These are phyloP conservation scores for Microcebus lehilahytsara DNA, from an alignment of 2,113 vertebrate species.

Conservation along the genomic window DNA sequence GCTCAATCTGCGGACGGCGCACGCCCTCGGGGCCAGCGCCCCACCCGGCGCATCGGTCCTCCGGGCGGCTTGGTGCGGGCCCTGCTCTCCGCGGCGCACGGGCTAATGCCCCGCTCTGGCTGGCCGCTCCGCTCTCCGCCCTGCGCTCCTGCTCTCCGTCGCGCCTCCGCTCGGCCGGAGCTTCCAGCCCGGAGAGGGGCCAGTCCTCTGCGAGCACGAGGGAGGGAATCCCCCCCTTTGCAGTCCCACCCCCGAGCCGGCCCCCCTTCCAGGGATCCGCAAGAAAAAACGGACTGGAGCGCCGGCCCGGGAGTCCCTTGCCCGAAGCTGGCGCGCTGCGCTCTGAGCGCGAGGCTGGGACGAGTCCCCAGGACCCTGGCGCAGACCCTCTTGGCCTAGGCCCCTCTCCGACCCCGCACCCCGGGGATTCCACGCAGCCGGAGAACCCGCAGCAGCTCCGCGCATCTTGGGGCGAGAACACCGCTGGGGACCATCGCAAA, in stretches of 20 bases:
- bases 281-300: constrained; percentile 79
- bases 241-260: constrained; percentile 70
- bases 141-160: constrained; percentile 12
- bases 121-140: constrained; percentile 11
- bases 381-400: background rate
- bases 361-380: background rate
- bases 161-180: constrained; percentile 52
- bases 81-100: background rate
- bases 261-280: constrained; percentile 73
- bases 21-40: constrained; percentile 68
- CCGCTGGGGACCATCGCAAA: background rate
- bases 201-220: constrained; percentile 59
- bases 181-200: constrained; percentile 59
- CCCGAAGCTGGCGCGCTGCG: background rate
- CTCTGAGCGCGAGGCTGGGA: background rate
- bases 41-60: constrained; percentile 71
- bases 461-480: background rate
- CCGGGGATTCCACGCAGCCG: background rate
- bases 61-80: constrained; percentile 8
- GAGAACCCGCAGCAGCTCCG: background rate
- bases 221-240: constrained; percentile 76
- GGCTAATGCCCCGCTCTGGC: background rate
- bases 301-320: constrained; percentile 55
- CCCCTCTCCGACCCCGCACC: background rate
- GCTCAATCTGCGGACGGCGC: constrained; percentile 73